Conservation (phyloP, 2,113 vertebrate genomes). For the Proteles cristata region DNA sequence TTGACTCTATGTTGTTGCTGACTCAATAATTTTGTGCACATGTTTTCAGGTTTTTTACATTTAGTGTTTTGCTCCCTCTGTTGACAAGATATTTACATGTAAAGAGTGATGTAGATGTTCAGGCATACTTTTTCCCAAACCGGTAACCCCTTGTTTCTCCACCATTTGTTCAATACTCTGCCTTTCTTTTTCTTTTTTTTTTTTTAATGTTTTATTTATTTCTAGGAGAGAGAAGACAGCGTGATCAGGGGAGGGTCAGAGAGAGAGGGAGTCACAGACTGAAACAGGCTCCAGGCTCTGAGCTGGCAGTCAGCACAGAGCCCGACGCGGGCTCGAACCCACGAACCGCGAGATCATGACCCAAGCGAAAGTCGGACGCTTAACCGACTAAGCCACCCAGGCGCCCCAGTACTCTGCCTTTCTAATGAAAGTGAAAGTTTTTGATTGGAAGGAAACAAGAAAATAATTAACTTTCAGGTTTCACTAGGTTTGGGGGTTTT, state of each 20-base stretch:
- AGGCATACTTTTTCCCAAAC: not conserved
- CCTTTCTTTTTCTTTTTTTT: no score
- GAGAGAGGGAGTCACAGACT: no score
- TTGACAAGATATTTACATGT: not conserved
- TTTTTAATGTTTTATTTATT: no score
- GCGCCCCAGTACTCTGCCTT: slow-evolving; percentile 11
- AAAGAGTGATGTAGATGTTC: not conserved
- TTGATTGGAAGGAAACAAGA: slow-evolving; percentile 23
- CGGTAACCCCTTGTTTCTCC: not conserved
- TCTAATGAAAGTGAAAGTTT: not conserved
- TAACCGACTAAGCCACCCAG: no score
- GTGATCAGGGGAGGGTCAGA: no score
- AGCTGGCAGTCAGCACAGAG: no score
- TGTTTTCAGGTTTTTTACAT: not conserved
- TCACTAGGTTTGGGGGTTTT: not conserved
- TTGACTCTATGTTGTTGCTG: not conserved
- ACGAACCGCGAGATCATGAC: no score
- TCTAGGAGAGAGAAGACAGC: no score
- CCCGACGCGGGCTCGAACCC: no score
- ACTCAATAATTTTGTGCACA: not conserved
- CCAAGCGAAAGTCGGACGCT: no score
- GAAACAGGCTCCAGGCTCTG: no score
- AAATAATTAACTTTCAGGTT: slow-evolving; percentile 48
- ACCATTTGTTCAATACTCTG: slow-evolving; percentile 15
- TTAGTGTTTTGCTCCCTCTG: not conserved